These are phyloP conservation scores for Eubasilissa splendida DNA, from an alignment of 2,888 invertebrate species.

Conservation along the genomic window DNA sequence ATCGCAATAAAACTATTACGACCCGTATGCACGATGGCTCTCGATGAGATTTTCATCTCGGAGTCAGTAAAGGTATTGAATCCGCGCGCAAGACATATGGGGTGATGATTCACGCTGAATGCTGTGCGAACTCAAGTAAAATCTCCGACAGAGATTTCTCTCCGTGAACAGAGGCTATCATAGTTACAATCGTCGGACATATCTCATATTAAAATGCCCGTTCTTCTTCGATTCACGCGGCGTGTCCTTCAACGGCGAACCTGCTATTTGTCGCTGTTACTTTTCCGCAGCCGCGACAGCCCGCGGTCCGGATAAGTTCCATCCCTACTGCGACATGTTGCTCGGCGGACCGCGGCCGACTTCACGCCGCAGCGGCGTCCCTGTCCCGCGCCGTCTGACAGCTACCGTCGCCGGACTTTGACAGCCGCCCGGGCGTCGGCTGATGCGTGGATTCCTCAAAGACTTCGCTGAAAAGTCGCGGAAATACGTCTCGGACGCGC, in stretches of 20 bases:
- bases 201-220: too few relatives aligned
- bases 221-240: too few relatives aligned
- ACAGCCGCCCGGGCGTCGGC: background rate
- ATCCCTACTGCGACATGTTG: background rate
- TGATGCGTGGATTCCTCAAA: background rate
- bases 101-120: too few relatives aligned
- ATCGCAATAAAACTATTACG: too few relatives aligned
- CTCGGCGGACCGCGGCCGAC: conserved; percentile 17
- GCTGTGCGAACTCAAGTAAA: too few relatives aligned
- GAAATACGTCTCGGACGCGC: background rate
- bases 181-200: too few relatives aligned
- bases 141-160: too few relatives aligned
- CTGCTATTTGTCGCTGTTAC: background rate
- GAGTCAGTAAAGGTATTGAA: too few relatives aligned
- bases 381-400: background rate
- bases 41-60: too few relatives aligned
- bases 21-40: too few relatives aligned
- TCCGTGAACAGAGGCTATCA: too few relatives aligned
- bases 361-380: conserved; percentile 17
- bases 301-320: background rate
- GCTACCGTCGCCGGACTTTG: background rate
- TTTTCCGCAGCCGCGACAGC: background rate
- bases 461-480: background rate
- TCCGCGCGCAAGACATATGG: too few relatives aligned
- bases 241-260: background rate